These are phyloP conservation scores for Perccottus glenii DNA, from an alignment of 2,113 vertebrate species.

Conservation along the genomic window DNA sequence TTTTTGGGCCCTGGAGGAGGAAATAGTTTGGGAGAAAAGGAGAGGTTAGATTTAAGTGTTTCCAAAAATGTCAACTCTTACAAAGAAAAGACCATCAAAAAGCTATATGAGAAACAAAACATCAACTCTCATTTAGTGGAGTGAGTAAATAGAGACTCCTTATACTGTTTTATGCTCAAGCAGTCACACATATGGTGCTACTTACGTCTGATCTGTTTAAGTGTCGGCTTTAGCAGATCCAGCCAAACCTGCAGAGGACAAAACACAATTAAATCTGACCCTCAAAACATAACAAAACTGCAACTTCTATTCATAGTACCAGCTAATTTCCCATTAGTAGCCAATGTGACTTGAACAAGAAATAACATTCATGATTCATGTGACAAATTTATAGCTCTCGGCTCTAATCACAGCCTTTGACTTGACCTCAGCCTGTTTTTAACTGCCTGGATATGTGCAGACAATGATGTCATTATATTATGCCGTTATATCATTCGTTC, in stretches of 20 bases:
- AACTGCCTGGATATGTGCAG: background rate
- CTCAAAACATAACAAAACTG: background rate
- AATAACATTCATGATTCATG: background rate
- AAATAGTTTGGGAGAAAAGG: slow-evolving; percentile 2
- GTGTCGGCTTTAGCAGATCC: slow-evolving; percentile 91
- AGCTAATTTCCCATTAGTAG: background rate
- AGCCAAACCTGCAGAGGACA: slow-evolving; percentile 86
- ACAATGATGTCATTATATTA: slow-evolving; percentile 12
- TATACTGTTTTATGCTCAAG: background rate
- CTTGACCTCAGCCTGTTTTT: background rate
- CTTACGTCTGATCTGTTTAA: slow-evolving; percentile 91
- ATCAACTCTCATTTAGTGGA: too few species aligned
- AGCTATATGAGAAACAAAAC: too few species aligned
- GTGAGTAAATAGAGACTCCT: background rate
- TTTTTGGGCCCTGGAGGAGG: slow-evolving; percentile 88
- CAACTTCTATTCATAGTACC: background rate
- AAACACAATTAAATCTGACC: background rate
- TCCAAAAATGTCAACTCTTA: background rate
- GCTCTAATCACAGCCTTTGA: background rate
- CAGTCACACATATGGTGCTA: slow-evolving; percentile 3
- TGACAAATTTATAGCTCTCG: background rate
- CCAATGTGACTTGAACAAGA: background rate
- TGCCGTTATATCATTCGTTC: slow-evolving; percentile 11
- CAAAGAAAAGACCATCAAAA: background rate
- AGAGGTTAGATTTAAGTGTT: background rate